These are phyloP conservation scores for Haemorhous mexicanus DNA, from an alignment of 2,113 vertebrate species.

Conservation along the genomic window DNA sequence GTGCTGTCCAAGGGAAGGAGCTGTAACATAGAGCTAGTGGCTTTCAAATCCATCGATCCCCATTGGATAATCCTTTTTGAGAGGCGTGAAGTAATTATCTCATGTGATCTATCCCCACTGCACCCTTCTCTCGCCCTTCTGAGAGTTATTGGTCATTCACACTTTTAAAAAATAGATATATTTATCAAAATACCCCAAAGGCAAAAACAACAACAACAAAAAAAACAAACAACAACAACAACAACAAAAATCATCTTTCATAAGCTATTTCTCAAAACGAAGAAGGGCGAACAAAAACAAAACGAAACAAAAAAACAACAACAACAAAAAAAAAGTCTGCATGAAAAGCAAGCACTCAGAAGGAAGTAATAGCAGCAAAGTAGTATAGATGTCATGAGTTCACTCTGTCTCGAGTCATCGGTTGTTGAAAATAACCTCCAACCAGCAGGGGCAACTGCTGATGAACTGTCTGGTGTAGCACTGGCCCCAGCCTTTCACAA, in stretches of 20 bases:
- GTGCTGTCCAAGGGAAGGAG: conserved; percentile 12
- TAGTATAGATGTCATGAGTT: conserved; percentile 62
- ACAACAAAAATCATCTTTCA: conserved; percentile 43
- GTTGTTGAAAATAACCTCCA: conserved; percentile 98
- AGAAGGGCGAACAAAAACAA: background rate
- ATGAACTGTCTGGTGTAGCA: conserved; percentile 99
- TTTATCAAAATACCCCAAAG: conserved; percentile 36
- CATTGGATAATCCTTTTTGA: background rate
- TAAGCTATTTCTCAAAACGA: conserved; percentile 74
- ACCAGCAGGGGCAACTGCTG: conserved; percentile 98
- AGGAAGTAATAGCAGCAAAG: conserved; percentile 82
- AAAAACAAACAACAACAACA: background rate
- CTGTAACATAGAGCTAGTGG: background rate
- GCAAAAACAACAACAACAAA: background rate
- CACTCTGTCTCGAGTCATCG: conserved; percentile 76
- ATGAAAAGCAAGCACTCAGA: conserved; percentile 81
- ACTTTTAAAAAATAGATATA: conserved; percentile 12
- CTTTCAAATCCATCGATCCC: background rate
- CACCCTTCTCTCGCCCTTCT: conserved; percentile 16
- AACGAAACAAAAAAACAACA: conserved; percentile 7
- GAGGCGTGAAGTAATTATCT: background rate
- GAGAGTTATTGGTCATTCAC: conserved; percentile 65
- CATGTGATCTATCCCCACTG: background rate
- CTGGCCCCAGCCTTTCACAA: conserved; percentile 99
- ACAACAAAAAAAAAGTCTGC: conserved; percentile 54